Conservation (phyloP, 2,113 vertebrate genomes). For the Pygathrix nemaeus region DNA sequence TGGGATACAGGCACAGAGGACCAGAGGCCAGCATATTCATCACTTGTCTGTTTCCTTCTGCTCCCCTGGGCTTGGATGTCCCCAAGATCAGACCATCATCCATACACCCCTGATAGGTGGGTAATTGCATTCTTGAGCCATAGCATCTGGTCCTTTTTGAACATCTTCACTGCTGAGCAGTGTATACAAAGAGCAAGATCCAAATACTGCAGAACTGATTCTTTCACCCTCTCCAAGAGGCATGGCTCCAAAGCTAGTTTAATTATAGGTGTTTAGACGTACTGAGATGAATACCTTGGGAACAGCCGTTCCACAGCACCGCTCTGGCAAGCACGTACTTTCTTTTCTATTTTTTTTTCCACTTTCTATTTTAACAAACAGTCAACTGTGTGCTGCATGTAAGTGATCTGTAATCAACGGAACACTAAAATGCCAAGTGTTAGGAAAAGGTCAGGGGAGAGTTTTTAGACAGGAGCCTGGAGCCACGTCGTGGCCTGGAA, state of each 20-base stretch:
- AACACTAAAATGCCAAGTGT: slow-evolving; percentile 69
- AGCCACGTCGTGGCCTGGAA: slow-evolving; percentile 38
- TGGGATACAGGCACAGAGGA: slow-evolving; percentile 22
- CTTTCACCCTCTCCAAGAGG: slow-evolving; percentile 61
- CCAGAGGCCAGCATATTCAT: slow-evolving; percentile 47
- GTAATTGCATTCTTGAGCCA: slow-evolving; percentile 60
- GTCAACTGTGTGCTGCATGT: slow-evolving; percentile 63
- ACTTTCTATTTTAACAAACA: slow-evolving; percentile 58
- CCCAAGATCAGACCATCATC: slow-evolving; percentile 48
- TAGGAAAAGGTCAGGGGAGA: slow-evolving; percentile 78
- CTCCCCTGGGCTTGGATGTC: slow-evolving; percentile 40
- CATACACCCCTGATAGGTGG: slow-evolving; percentile 55
- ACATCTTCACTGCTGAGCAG: slow-evolving; percentile 65
- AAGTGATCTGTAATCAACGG: slow-evolving; percentile 76
- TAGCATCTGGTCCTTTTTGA: slow-evolving; percentile 29
- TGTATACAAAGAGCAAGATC: slow-evolving; percentile 47
- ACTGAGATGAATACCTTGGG: slow-evolving; percentile 71
- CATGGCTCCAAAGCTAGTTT: slow-evolving; percentile 68
- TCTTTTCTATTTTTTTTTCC: neutral
- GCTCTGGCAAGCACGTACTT: slow-evolving; percentile 46
- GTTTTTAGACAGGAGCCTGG: slow-evolving; percentile 44
- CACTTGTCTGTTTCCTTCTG: slow-evolving; percentile 41
- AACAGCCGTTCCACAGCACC: slow-evolving; percentile 44
- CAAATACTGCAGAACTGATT: slow-evolving; percentile 60
- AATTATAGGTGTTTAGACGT: slow-evolving; percentile 77